A percentile compares a stretch with the other conserved stretches of the same genome.
Conservation (phyloP, 2,888 invertebrate species). For the Xylota segnis region DNA sequence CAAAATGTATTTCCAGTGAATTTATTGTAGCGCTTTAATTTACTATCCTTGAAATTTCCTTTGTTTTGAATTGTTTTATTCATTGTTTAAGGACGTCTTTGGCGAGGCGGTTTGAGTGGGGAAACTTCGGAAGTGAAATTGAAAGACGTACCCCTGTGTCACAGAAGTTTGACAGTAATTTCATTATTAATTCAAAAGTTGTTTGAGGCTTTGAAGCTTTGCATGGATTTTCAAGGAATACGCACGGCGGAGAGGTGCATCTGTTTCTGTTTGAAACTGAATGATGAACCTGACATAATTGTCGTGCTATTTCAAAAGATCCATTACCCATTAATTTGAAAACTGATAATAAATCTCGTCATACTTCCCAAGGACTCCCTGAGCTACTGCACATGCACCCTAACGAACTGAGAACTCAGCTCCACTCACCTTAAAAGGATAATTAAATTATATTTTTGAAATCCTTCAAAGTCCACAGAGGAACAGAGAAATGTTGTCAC, state of each 20-base stretch:
- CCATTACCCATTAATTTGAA: too few species aligned
- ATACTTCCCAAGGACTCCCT: too few species aligned
- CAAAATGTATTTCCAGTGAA: conserved; percentile 1
- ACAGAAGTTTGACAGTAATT: background rate
- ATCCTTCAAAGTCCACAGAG: background rate
- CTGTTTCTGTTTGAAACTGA: too few species aligned
- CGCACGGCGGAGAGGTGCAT: background rate
- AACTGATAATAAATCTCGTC: too few species aligned
- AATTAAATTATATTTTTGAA: background rate
- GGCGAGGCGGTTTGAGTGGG: background rate
- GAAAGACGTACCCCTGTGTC: background rate
- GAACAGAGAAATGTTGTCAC: conserved; percentile 22
- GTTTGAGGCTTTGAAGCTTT: background rate
- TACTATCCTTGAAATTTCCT: conserved; percentile 6
- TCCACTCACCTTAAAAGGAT: background rate
- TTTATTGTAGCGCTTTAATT: conserved; percentile 22
- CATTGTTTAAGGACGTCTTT: background rate
- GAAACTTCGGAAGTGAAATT: background rate
- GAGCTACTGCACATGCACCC: too few species aligned
- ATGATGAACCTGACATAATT: too few species aligned
- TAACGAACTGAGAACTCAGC: background rate
- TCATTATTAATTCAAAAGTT: background rate
- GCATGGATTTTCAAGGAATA: background rate
- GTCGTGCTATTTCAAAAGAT: too few species aligned
- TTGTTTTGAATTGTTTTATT: background rate